phyloP scores from a whole-genome alignment of 2,888 invertebrate species.

The Caenorhabditis uteleia region DNA sequence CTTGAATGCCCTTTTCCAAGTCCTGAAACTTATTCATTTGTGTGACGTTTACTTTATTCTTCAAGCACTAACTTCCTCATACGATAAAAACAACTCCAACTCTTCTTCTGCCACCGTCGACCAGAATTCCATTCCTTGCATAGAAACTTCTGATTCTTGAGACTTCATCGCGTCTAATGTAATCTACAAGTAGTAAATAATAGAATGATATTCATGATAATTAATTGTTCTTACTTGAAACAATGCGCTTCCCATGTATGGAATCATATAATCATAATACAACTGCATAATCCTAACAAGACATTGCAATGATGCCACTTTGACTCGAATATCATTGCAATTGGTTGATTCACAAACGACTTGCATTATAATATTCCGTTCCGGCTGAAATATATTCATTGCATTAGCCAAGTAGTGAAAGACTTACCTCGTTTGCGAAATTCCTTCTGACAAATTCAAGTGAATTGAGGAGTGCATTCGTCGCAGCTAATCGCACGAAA shows the following conservation, averaged over 20 bases:
- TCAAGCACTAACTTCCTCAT: conserved; percentile 77
- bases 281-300: conserved; percentile 96
- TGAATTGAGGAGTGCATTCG: conserved; percentile 93
- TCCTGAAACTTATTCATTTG: conserved; percentile 5
- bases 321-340: conserved; percentile 86
- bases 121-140: conserved; percentile 96
- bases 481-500: conserved; percentile 93
- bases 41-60: not conserved
- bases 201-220: not conserved
- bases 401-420: not conserved
- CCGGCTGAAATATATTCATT: conserved; percentile 75
- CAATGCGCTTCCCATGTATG: conserved; percentile 95
- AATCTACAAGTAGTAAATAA: conserved; percentile 75
- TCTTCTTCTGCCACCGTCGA: conserved; percentile 99
- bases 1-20: conserved; percentile 13
- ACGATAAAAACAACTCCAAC: conserved; percentile 91
- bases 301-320: conserved; percentile 93
- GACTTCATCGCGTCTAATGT: conserved; percentile 98
- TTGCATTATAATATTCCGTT: conserved; percentile 99
- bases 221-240: conserved; percentile 79
- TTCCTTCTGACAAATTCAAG: conserved; percentile 97
- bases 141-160: conserved; percentile 85
- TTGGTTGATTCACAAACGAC: conserved; percentile 99
- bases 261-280: conserved; percentile 98
- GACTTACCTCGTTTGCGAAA: conserved; percentile 86